A percentile compares a stretch with the other conserved stretches of the same genome.
Conservation (phyloP, 2,888 invertebrate species). For the Chrysotoxum bicinctum region DNA sequence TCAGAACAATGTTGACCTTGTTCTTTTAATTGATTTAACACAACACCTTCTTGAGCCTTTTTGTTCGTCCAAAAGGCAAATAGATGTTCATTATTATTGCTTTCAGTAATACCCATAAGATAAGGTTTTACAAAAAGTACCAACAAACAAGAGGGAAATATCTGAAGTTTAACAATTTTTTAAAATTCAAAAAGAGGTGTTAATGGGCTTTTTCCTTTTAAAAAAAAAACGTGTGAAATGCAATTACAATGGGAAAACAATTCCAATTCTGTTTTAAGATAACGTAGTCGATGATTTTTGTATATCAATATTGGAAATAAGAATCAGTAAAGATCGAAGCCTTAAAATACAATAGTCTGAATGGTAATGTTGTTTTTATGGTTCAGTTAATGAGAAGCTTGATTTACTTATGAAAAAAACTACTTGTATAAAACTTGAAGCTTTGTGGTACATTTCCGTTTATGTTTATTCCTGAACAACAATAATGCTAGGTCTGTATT, state of each 20-base stretch:
- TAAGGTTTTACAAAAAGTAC: background rate
- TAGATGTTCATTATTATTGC: background rate
- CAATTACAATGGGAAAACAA: background rate
- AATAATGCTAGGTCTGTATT: too few species aligned
- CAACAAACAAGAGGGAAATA: background rate
- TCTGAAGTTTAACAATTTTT: background rate
- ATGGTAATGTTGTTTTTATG: background rate
- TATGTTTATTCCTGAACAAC: too few species aligned
- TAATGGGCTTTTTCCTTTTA: background rate
- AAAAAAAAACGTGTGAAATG: background rate
- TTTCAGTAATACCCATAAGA: constrained; percentile 7
- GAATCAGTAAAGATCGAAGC: background rate
- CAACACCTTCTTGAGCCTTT: constrained; percentile 2
- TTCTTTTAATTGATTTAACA: constrained; percentile 60
- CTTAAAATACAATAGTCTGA: background rate
- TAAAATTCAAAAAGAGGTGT: background rate
- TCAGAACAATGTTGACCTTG: constrained; percentile 60
- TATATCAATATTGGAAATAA: background rate
- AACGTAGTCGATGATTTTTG: background rate
- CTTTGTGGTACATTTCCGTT: too few species aligned
- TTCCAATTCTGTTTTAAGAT: background rate
- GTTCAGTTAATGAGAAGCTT: too few species aligned
- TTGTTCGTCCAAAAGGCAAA: background rate
- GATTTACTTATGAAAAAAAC: too few species aligned
- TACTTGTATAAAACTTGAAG: too few species aligned